Percentiles rank a stretch among this genome's conserved stretches.
These are phyloP conservation scores for Oryzias javanicus DNA, from an alignment of 2,113 vertebrate species.

Conservation along the genomic window DNA sequence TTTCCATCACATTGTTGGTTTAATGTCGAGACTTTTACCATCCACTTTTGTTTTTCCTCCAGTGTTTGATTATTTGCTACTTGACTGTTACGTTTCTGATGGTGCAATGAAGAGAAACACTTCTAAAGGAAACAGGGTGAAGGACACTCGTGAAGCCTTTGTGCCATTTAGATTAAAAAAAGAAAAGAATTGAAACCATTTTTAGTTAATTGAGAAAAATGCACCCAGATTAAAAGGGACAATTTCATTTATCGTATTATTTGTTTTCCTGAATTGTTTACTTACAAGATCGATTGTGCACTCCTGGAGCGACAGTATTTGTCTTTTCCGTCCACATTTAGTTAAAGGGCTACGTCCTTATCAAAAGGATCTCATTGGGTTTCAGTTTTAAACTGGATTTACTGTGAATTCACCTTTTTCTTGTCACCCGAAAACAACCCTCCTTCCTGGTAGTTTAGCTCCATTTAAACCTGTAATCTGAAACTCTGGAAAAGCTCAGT, in stretches of 20 bases:
- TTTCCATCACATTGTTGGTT: too few relatives aligned
- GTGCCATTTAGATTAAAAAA: slow-evolving; percentile 14
- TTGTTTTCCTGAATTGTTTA: neutral
- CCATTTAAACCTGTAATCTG: too few relatives aligned
- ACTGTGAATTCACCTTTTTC: slow-evolving; percentile 37
- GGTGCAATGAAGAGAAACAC: slow-evolving; percentile 69
- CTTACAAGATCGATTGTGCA: slow-evolving; percentile 10
- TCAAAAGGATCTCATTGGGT: slow-evolving; percentile 50
- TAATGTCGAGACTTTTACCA: slow-evolving; percentile 4
- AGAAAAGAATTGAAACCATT: neutral
- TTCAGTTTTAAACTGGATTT: slow-evolving; percentile 19
- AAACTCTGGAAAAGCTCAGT: too few relatives aligned
- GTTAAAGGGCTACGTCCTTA: slow-evolving; percentile 59
- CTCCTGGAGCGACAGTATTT: slow-evolving; percentile 42
- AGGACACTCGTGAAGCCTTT: neutral
- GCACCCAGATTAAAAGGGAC: neutral
- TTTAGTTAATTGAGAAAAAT: neutral
- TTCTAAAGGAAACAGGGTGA: slow-evolving; percentile 57
- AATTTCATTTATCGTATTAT: neutral
- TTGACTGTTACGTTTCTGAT: slow-evolving; percentile 62
- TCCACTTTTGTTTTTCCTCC: neutral
- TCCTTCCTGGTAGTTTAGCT: slow-evolving; percentile 27
- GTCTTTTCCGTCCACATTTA: slow-evolving; percentile 46
- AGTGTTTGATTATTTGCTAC: slow-evolving; percentile 40
- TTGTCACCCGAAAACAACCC: slow-evolving; percentile 20